These are phyloP conservation scores for Platyscapa corneri DNA, from an alignment of 1,140 invertebrate genomes.

Conservation along the genomic window DNA sequence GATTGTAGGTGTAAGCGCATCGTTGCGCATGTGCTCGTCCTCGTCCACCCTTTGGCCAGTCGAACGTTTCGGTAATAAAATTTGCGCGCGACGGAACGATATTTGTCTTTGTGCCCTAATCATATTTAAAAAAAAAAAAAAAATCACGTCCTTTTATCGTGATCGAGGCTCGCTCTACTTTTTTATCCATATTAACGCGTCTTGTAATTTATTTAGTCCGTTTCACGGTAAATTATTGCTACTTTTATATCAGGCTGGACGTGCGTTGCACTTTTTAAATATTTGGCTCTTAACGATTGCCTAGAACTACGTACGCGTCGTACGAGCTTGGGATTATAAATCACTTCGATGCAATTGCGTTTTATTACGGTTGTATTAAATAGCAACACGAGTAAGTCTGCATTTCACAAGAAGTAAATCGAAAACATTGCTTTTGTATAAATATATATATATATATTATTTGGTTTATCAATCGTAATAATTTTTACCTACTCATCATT, in stretches of 20 bases:
- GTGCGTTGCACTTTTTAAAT: not conserved
- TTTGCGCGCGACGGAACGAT: not conserved
- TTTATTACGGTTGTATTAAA: not conserved
- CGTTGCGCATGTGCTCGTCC: not conserved
- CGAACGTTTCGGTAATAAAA: not conserved
- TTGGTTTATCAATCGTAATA: not conserved
- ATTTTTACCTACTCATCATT: not conserved
- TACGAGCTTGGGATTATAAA: not conserved
- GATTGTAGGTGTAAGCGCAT: no score
- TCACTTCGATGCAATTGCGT: not conserved
- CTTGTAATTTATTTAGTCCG: not conserved
- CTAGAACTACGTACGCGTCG: not conserved
- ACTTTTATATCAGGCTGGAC: not conserved
- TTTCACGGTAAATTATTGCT: not conserved
- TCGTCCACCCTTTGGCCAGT: not conserved
- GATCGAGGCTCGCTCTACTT: not conserved
- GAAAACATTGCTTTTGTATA: not conserved
- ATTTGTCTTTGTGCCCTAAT: not conserved
- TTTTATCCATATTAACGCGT: not conserved
- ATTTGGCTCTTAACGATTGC: not conserved
- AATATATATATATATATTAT: not conserved
- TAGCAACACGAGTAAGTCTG: not conserved
- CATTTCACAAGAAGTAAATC: not conserved
- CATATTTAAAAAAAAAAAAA: not conserved
- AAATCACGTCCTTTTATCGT: not conserved